Base-by-base conservation (phyloP, 2,888 invertebrate genomes). In the Branchipolynoe longqiensis region DNA sequence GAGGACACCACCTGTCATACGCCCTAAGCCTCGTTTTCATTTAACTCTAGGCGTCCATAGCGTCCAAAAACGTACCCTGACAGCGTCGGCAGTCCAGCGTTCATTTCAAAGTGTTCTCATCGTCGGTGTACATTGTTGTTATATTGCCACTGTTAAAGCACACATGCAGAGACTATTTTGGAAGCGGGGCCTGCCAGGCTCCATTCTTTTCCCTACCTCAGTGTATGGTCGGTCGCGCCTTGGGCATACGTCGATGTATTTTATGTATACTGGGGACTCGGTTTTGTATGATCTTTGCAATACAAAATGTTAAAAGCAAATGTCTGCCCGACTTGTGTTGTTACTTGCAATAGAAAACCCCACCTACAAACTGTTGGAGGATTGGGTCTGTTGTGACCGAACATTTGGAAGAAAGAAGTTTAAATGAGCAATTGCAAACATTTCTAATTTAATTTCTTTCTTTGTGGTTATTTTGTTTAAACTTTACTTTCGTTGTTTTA, bases 241-340 rank as follows among this genome's bases (percentile, higher is more conserved):
- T 40, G 1, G 36, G 62, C 69, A 48, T 48, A 78, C 54, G n/a
- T 54, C 41, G 18, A 48, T 78, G 78, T 78, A 78, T 78, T 78
- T 78, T 78, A 48, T 78, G 78, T 78, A 78, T 78, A 48, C 78
- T 78, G 78, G 78, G 78, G 78, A 78, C 18, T 40, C 33, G 78
- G 78, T 78, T 78, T 78, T 78, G 78, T 78, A 78, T 78, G 78
- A 78, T 78, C 78, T 78, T 78, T 78, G 48, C 41, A 78, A 78
- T 78, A 78, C 78, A 78, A 78, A 78, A 78, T 78, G 78, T 78
- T 78, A 78, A 78, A 78, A 78, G 28, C 31, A 54, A 25, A 12
- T 31, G 14, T 36, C 8, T 41, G 31, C 48, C 28, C 48, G 41
- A 18, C 78, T 78, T 48, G 25, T 48, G 25, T 78, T 18, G 41